Conservation (phyloP, 2,113 vertebrate genomes). For the Varanus salvator region DNA sequence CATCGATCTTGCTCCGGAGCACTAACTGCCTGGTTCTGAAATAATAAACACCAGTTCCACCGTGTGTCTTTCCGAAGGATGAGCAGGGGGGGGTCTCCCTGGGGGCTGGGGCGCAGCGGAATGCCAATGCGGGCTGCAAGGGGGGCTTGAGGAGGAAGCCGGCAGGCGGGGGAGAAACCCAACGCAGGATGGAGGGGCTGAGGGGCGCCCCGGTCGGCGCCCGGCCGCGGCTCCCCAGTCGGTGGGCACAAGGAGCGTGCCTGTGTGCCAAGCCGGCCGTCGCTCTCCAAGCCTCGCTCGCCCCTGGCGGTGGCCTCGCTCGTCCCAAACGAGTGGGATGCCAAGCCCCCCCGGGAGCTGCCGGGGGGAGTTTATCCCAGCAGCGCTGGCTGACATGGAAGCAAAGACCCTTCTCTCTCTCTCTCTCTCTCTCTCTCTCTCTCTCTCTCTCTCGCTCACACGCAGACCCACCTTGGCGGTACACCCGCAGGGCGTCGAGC, state of each 20-base stretch:
- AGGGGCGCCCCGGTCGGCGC: background rate
- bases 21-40: conserved; percentile 69
- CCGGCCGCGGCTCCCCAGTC: background rate
- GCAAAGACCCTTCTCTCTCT: background rate
- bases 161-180: background rate
- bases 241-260: background rate
- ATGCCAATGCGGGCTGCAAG: no score
- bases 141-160: background rate
- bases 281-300: background rate
- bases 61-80: conserved; percentile 54
- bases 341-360: no score
- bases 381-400: no score
- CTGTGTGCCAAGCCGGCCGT: no score
- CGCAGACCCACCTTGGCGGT: conserved; percentile 87
- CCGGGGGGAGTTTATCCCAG: no score
- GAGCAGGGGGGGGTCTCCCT: conserved; percentile 41
- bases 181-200: no score
- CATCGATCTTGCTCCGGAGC: conserved; percentile 70
- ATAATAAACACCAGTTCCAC: conserved; percentile 70
- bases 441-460: no score
- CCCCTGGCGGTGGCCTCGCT: background rate
- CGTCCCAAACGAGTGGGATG: no score
- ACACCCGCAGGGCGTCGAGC: conserved; percentile 92
- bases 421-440: no score
- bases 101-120: background rate